Evolutionary conservation across 2,113 vertebrate genomes (phyloP).

Genomic region (Diphyllodes magnificus): DNA sequence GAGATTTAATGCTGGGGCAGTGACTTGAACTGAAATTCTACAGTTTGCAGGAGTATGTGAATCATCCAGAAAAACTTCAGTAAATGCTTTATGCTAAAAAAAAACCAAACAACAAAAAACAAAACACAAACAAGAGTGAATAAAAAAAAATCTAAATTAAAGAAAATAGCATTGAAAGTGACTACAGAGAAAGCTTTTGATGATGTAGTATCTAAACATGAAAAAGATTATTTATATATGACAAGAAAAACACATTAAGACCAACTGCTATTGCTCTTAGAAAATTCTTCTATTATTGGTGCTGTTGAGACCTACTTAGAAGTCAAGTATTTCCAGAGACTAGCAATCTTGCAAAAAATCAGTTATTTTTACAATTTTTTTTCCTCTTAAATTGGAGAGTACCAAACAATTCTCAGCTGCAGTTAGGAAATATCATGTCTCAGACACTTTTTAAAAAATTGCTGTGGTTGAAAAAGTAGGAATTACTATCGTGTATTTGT

Average conservation of each 20-base stretch:
- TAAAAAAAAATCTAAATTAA: not conserved
- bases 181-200: not conserved
- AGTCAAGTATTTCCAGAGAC: not conserved
- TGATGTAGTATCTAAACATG: not conserved
- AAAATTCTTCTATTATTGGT: not conserved
- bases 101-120: not conserved
- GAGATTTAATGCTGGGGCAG: conserved; percentile 81
- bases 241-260: not conserved
- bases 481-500: not conserved
- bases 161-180: not conserved
- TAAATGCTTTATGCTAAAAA: conserved; percentile 92
- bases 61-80: conserved; percentile 97
- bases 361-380: not conserved
- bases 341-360: not conserved
- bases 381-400: not conserved
- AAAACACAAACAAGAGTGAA: not conserved
- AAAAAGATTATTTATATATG: not conserved
- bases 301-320: not conserved
- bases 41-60: conserved; percentile 85
- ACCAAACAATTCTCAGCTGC: not conserved
- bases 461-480: not conserved
- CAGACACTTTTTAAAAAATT: not conserved
- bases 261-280: not conserved
- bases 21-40: conserved; percentile 81
- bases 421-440: not conserved